Conservation (phyloP, 2,797 vertebrate species). For the Esox masquinongy region DNA sequence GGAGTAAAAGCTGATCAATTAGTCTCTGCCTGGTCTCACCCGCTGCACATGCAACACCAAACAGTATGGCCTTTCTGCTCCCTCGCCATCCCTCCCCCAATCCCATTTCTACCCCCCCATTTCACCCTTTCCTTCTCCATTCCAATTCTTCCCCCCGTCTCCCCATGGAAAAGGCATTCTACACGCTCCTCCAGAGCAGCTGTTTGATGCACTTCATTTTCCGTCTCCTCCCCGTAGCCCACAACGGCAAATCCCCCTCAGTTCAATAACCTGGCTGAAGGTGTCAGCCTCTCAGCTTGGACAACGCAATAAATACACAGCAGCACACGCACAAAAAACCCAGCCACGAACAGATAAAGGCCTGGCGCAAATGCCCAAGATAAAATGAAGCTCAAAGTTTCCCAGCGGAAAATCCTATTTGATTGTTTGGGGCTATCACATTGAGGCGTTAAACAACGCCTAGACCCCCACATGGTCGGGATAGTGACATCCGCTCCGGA, state of each 20-base stretch:
- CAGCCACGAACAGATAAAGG: neutral
- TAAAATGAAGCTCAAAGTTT: neutral
- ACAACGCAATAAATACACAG: neutral
- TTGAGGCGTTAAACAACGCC: too few relatives aligned
- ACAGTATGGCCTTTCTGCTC: constrained; percentile 31
- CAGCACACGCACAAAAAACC: neutral
- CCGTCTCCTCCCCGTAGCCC: neutral
- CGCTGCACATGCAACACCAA: constrained; percentile 1
- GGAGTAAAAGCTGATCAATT: constrained; percentile 36
- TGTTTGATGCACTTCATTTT: constrained; percentile 36
- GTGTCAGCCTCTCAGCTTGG: constrained; percentile 8
- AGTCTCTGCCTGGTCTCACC: constrained; percentile 15
- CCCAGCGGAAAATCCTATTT: neutral
- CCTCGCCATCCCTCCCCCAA: neutral
- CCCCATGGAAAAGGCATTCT: constrained; percentile 13
- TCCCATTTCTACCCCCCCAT: constrained; percentile 1
- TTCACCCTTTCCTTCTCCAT: neutral
- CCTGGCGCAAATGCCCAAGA: neutral
- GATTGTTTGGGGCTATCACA: neutral
- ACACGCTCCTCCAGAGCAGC: constrained; percentile 29
- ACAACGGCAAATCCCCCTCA: constrained; percentile 9
- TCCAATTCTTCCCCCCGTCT: neutral
- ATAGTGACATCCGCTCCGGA: neutral
- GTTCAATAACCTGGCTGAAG: constrained; percentile 35
- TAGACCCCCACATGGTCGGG: too few relatives aligned